Evolutionary conservation across 1,140 invertebrate genomes (phyloP).

Genomic region (Helicoverpa zea): DNA sequence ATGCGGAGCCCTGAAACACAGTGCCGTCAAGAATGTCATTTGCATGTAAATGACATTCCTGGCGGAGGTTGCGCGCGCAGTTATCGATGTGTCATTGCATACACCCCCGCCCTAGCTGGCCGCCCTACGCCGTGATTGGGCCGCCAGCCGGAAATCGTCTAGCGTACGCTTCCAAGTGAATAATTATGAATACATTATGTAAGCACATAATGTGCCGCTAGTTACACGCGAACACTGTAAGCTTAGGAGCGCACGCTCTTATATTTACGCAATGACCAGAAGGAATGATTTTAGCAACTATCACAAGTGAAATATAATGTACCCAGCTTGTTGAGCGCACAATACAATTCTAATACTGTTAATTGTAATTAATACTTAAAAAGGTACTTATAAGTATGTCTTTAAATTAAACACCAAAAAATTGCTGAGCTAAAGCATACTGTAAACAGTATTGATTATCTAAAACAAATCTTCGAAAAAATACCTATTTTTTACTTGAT

Average conservation of each 20-base stretch:
- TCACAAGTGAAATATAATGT: no score
- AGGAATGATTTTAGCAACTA: no score
- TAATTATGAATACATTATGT: constrained; percentile 47
- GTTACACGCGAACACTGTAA: background rate
- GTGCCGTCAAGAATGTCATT: constrained; percentile 43
- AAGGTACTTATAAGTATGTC: no score
- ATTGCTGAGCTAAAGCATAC: no score
- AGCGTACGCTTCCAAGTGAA: constrained; percentile 24
- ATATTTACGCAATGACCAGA: no score
- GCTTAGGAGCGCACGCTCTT: background rate
- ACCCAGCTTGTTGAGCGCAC: no score
- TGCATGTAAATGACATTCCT: constrained; percentile 43
- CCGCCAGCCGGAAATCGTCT: constrained; percentile 46
- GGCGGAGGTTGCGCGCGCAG: constrained; percentile 57
- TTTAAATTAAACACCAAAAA: no score
- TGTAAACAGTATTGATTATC: no score
- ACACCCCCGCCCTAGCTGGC: constrained; percentile 52
- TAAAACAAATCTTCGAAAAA: no score
- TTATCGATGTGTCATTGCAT: constrained; percentile 56
- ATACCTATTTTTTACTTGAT: no score
- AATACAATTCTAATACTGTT: no score
- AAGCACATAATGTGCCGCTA: constrained; percentile 23
- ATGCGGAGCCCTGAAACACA: constrained; percentile 38
- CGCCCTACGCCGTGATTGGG: constrained; percentile 63
- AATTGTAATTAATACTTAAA: no score